Evolutionary conservation across 2,113 vertebrate species (phyloP).

Genomic region (Nibea coibor): DNA sequence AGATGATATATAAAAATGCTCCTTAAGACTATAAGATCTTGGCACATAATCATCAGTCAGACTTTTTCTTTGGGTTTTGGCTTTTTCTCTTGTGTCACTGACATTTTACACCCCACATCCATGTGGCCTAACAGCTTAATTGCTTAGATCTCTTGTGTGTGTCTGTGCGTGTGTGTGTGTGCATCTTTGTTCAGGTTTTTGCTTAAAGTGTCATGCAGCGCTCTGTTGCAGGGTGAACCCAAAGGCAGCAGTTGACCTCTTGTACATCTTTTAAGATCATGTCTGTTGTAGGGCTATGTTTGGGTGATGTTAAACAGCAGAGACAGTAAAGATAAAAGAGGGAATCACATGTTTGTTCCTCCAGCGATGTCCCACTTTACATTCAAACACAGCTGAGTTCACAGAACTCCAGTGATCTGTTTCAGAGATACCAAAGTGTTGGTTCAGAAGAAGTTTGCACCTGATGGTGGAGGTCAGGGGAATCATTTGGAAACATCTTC

Average conservation of each 20-base stretch:
- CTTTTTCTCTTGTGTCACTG: too few relatives aligned
- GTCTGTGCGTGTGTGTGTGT: not conserved
- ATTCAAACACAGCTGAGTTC: conserved; percentile 2
- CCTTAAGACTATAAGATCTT: too few relatives aligned
- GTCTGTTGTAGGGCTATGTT: not conserved
- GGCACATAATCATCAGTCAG: too few relatives aligned
- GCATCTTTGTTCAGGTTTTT: not conserved
- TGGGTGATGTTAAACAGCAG: conserved; percentile 36
- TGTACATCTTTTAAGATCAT: conserved; percentile 41
- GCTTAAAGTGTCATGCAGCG: not conserved
- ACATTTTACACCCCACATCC: not conserved
- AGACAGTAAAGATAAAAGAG: conserved; percentile 34
- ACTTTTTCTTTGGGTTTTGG: too few relatives aligned
- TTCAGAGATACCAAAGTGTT: not conserved
- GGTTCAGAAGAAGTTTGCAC: not conserved
- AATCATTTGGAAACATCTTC: not conserved
- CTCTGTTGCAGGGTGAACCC: conserved; percentile 16
- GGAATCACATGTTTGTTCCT: conserved; percentile 20
- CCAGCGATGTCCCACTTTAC: conserved; percentile 17
- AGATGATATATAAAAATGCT: too few relatives aligned
- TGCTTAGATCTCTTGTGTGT: not conserved
- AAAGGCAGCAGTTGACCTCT: conserved; percentile 45
- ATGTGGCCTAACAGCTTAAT: not conserved
- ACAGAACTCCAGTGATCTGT: not conserved
- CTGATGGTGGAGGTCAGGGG: not conserved